Evolutionary conservation across 2,888 invertebrate species (phyloP).

Genomic region (Drosophila rubida): DNA sequence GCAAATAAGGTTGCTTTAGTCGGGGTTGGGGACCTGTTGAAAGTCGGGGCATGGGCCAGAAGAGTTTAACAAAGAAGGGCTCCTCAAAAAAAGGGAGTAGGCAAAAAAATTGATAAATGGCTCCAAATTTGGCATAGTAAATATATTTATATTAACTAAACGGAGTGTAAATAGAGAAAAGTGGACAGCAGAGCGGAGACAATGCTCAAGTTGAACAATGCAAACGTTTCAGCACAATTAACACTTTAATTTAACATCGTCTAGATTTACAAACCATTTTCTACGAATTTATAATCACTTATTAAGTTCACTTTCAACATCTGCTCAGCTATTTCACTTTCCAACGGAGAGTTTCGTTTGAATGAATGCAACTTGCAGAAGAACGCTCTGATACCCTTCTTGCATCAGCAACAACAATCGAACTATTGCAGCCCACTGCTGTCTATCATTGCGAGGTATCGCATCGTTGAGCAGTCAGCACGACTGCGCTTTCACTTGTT

Average conservation of each 20-base stretch:
- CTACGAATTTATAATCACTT: not conserved
- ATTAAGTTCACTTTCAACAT: not conserved
- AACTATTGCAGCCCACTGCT: too few relatives aligned
- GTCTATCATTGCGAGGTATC: not conserved
- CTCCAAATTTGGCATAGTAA: too few relatives aligned
- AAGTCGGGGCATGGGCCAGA: not conserved
- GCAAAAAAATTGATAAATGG: too few relatives aligned
- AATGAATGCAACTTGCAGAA: too few relatives aligned
- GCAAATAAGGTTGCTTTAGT: constrained; percentile 10
- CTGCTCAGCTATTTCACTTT: too few relatives aligned
- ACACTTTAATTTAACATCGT: too few relatives aligned
- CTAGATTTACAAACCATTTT: not conserved
- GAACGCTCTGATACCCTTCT: too few relatives aligned
- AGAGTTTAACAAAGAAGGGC: not conserved
- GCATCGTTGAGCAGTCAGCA: not conserved
- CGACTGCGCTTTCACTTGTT: constrained; percentile 11
- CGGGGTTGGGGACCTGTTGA: not conserved
- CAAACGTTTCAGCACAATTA: too few relatives aligned
- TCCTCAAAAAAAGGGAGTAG: not conserved
- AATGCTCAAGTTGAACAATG: too few relatives aligned
- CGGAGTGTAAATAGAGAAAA: not conserved
- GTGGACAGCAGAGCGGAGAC: too few relatives aligned
- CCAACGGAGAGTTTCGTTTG: too few relatives aligned
- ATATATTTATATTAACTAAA: not conserved
- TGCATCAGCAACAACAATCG: too few relatives aligned